Evolutionary conservation across 2,113 vertebrate species (phyloP).

Genomic region (Piaya cayana): DNA sequence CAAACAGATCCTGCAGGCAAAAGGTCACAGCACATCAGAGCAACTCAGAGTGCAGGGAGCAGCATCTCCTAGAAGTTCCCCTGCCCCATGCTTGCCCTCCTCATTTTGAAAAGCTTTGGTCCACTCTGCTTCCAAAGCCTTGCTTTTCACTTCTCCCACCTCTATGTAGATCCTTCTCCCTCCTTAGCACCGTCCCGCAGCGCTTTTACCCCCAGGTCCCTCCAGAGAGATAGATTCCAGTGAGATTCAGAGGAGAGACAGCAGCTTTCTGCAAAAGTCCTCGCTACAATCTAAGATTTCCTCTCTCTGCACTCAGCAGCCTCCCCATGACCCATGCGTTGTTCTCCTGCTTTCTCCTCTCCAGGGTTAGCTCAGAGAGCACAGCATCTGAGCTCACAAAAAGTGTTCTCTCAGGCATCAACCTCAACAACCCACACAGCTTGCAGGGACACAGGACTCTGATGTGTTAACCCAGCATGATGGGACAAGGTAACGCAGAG

Average conservation of each 20-base stretch:
- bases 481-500: neutral
- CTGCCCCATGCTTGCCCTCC: accelerated
- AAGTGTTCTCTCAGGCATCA: neutral
- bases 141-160: neutral
- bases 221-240: neutral
- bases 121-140: neutral
- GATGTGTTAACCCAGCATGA: neutral
- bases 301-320: neutral
- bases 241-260: neutral
- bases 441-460: neutral
- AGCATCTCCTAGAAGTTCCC: too few species aligned
- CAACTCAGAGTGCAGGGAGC: neutral
- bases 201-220: neutral
- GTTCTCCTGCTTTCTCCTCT: neutral
- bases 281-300: neutral
- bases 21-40: neutral
- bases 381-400: neutral
- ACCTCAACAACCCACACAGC: neutral
- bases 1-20: conserved; percentile 87
- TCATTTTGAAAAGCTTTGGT: neutral
- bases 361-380: neutral
- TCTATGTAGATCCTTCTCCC: neutral
- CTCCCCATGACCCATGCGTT: accelerated
- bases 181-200: neutral
- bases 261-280: neutral